These are phyloP conservation scores for Dipodomys merriami DNA, from an alignment of 2,113 vertebrate genomes.

Conservation along the genomic window DNA sequence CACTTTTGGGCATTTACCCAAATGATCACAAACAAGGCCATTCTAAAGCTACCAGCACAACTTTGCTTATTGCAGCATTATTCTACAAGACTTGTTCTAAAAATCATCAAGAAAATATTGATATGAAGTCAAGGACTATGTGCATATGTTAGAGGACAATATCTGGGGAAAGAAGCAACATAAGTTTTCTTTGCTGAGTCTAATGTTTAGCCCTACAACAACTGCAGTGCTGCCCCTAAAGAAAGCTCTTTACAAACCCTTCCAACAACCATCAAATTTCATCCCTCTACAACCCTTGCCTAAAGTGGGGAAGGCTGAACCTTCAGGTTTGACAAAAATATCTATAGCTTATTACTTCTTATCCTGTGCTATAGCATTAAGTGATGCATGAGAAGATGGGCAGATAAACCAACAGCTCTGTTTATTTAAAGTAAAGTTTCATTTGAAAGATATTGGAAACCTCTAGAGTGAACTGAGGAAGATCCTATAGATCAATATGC, in stretches of 20 bases:
- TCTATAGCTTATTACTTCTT: not conserved
- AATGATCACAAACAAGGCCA: too few relatives aligned
- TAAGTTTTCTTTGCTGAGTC: not conserved
- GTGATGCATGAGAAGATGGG: not conserved
- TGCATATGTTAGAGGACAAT: not conserved
- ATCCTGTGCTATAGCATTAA: not conserved
- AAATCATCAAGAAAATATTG: not conserved
- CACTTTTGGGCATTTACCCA: too few relatives aligned
- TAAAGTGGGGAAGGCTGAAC: not conserved
- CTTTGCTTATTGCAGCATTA: too few relatives aligned
- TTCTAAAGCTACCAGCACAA: too few relatives aligned
- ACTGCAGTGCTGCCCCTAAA: not conserved
- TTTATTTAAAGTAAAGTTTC: not conserved
- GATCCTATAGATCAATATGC: too few relatives aligned
- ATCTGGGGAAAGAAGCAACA: not conserved
- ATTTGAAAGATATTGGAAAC: not conserved
- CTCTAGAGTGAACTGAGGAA: not conserved
- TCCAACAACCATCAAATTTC: not conserved
- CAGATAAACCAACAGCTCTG: not conserved
- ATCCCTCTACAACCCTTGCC: not conserved
- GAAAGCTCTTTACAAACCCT: not conserved
- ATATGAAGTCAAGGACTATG: not conserved
- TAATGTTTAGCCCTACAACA: not conserved
- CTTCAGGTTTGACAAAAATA: not conserved
- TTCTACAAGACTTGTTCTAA: slow-evolving; percentile 29